A percentile compares a stretch with the other conserved stretches of the same genome.
Conservation (phyloP, 2,797 vertebrate species). For the Enteromius afrohamiltoni region DNA sequence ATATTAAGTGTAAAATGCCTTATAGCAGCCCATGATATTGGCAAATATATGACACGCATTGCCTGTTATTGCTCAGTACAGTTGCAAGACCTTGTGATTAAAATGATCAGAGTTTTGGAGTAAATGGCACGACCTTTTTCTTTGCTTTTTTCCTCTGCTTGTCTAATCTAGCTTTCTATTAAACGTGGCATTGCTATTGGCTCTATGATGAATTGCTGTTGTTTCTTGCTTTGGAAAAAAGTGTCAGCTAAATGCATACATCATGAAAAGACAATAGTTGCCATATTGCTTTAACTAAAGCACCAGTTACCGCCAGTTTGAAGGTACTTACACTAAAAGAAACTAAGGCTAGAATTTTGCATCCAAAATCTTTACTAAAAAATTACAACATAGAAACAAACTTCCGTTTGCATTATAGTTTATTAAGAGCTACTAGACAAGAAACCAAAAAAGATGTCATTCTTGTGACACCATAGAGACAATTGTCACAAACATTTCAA, state of each 20-base stretch:
- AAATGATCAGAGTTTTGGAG: not conserved
- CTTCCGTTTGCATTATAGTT: conserved; percentile 40
- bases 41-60: not conserved
- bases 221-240: not conserved
- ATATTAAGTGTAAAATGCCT: not conserved
- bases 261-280: not conserved
- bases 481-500: not conserved
- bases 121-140: not conserved
- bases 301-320: not conserved
- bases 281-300: not conserved
- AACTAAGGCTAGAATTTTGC: too few species aligned
- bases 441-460: conserved; percentile 13
- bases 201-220: not conserved
- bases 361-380: too few species aligned
- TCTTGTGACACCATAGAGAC: not conserved
- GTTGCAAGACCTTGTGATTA: not conserved
- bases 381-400: not conserved
- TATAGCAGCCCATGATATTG: not conserved
- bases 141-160: not conserved
- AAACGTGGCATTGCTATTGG: not conserved
- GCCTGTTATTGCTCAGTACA: not conserved
- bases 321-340: not conserved
- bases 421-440: conserved; percentile 53
- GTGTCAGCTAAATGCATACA: not conserved
- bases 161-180: not conserved